phyloP scores from a whole-genome alignment of 2,888 invertebrate species.

The Stenotaenia linearis region DNA sequence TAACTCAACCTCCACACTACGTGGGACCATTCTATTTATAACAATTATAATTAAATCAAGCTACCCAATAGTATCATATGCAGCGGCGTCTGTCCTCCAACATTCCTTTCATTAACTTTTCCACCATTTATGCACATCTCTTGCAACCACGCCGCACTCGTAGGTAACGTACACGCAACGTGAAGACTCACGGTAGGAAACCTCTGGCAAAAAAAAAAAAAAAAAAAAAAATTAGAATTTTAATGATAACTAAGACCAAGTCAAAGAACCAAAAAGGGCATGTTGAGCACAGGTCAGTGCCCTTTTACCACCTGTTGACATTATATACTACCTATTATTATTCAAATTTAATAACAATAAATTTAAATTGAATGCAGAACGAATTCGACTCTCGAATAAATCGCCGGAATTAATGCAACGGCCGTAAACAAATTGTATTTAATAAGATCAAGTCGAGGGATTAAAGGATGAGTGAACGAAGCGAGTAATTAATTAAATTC shows the following conservation, averaged over 20 bases:
- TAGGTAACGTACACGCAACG: slow-evolving; percentile 33
- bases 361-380: not conserved
- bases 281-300: not conserved
- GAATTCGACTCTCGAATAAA: too few relatives aligned
- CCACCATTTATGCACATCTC: slow-evolving; percentile 34
- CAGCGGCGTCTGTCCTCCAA: slow-evolving; percentile 34
- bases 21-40: too few relatives aligned
- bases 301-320: not conserved
- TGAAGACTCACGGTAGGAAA: slow-evolving; percentile 29
- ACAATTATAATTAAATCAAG: too few relatives aligned
- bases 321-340: too few relatives aligned
- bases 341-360: not conserved
- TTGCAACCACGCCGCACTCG: slow-evolving; percentile 35
- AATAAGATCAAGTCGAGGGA: not conserved
- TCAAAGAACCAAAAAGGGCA: not conserved
- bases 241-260: not conserved
- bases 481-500: not conserved
- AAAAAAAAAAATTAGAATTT: too few relatives aligned
- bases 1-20: too few relatives aligned
- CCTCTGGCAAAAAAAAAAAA: slow-evolving; percentile 15
- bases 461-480: not conserved
- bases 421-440: not conserved
- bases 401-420: not conserved
- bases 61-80: slow-evolving; percentile 35
- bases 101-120: slow-evolving; percentile 34